Evolutionary conservation across 2,888 invertebrate genomes (phyloP), one percentile per base, ranked within the genome.

Genomic region (Blera fallax): DNA sequence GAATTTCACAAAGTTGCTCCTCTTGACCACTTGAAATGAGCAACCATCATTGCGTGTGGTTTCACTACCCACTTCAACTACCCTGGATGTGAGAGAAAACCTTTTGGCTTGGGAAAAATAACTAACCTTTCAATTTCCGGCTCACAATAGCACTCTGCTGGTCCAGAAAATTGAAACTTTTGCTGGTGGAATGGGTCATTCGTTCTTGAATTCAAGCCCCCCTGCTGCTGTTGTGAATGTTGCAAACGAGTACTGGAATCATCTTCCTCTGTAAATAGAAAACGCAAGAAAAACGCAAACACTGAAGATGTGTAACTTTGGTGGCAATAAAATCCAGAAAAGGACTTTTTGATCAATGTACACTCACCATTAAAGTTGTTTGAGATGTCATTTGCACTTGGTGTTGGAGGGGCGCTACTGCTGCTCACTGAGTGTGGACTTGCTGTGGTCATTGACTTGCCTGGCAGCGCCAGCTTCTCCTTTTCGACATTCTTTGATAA

Each of bases 121-220:
- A 87, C 89, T 88, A 84, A 92, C 92, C 88, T 91, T 78, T 92
- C 91, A 74, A 88, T 89, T 88, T 91, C 91, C 24, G 91, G 91
- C 73, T 91, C 92, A 87, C 92, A 92, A 88, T 91, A 91, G 87
- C 92, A 92, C 70, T 92, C 92, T 1, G 92, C 91, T 16, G 90
- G 90, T 34, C 90, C 89, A 6, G 90, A 89, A 87, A 89, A 91
- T 78, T 90, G 90, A 54, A 89, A 88, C 48, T 91, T 90, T 74
- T 90, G 80, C 65, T 89, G 88, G 58, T 88, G 87, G 79, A 88
- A 89, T 48, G 89, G 88, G 77, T 91, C 90, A 67, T 87, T 81
- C 2, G 88, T 74, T 43, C 87, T 65, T 2, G 73, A 64, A 52
- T 58, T 79, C 14, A 37, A 62, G 34, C 18, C 69, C 8, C 62